Evolutionary conservation across 2,888 invertebrate genomes (phyloP).

Genomic region (Rotaria macrura): DNA sequence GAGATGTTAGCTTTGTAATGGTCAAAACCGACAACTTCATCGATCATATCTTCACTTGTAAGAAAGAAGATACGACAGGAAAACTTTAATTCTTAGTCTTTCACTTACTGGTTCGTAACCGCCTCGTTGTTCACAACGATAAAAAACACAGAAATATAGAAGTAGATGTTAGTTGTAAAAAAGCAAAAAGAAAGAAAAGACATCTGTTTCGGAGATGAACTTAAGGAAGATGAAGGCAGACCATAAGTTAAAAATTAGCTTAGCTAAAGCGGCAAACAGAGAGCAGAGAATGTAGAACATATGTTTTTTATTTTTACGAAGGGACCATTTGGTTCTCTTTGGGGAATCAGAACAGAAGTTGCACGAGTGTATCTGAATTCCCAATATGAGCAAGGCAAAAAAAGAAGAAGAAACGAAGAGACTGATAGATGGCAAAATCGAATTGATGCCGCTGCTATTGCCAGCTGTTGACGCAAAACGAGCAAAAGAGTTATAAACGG

Average conservation of each 20-base stretch:
- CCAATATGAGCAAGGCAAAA: not conserved
- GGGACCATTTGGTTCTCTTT: constrained; percentile 11
- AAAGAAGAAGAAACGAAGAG: not conserved
- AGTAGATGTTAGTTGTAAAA: not conserved
- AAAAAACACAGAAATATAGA: not conserved
- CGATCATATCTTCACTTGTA: not conserved
- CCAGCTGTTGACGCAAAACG: not conserved
- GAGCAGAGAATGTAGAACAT: not conserved
- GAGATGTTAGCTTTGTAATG: not conserved
- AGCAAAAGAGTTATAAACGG: not conserved
- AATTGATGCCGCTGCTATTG: not conserved
- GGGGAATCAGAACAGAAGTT: not conserved
- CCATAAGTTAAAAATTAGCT: constrained; percentile 1
- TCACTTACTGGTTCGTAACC: no score
- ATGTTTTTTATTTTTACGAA: constrained; percentile 15
- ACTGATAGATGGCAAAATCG: not conserved
- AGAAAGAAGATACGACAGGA: not conserved
- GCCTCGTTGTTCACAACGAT: no score
- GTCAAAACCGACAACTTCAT: not conserved
- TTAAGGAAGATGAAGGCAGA: not conserved
- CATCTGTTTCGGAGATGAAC: not conserved
- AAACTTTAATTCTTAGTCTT: not conserved
- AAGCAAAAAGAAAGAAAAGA: not conserved
- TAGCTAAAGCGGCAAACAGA: not conserved
- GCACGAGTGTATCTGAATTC: not conserved